Evolutionary conservation across 2,797 vertebrate species (phyloP).

Genomic region (Trachops cirrhosus): DNA sequence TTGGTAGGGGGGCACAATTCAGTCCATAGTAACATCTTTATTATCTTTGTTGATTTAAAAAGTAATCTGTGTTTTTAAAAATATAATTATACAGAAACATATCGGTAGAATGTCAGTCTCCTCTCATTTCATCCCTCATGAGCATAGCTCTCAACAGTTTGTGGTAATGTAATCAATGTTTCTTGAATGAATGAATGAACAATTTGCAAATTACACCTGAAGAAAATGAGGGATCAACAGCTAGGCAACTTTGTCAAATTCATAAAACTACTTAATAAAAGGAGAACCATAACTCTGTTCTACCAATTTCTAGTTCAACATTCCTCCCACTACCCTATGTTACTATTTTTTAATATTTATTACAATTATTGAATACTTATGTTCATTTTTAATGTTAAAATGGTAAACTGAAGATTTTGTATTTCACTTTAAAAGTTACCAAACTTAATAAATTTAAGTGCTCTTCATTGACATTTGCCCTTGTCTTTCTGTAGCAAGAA

Average conservation of each 20-base stretch:
- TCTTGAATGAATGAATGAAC: background rate
- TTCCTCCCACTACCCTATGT: background rate
- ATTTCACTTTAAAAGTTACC: background rate
- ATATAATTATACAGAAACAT: background rate
- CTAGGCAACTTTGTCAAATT: background rate
- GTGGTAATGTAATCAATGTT: background rate
- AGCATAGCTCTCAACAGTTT: background rate
- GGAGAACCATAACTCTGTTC: background rate
- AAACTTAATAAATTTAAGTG: background rate
- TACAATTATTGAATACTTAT: background rate
- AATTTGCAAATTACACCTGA: background rate
- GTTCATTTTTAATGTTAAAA: background rate
- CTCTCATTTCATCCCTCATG: background rate
- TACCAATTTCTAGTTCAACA: background rate
- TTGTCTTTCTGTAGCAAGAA: background rate
- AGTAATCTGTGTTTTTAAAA: background rate
- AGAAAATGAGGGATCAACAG: background rate
- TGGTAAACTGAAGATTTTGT: background rate
- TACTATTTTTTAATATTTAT: background rate
- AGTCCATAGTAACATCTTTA: background rate
- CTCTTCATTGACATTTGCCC: background rate
- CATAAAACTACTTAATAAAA: background rate
- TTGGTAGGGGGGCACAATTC: background rate
- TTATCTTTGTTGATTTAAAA: background rate
- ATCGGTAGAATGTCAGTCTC: background rate